A percentile compares a stretch with the other conserved stretches of the same genome.
These are phyloP conservation scores for Chiloscyllium punctatum DNA, from an alignment of 2,797 vertebrate species.

Conservation along the genomic window DNA sequence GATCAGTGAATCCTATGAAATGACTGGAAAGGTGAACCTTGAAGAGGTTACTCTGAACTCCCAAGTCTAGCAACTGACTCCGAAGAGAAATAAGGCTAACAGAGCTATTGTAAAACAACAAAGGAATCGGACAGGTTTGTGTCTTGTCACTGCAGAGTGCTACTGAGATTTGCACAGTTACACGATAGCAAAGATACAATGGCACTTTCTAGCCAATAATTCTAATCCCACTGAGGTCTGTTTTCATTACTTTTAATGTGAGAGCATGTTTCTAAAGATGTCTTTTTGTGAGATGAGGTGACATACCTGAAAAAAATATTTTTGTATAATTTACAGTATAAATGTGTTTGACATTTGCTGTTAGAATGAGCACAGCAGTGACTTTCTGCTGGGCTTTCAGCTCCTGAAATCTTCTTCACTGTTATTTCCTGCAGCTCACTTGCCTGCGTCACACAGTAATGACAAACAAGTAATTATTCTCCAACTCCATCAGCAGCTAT, in stretches of 20 bases:
- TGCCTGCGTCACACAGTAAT: neutral
- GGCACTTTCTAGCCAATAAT: neutral
- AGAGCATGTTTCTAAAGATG: neutral
- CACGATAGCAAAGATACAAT: neutral
- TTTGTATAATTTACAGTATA: neutral
- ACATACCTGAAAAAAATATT: neutral
- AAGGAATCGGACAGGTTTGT: neutral
- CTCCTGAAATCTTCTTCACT: neutral
- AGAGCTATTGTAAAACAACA: neutral
- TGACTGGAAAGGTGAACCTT: neutral
- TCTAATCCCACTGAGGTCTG: neutral
- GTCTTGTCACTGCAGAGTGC: neutral
- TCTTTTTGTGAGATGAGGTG: neutral
- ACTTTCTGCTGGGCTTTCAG: neutral
- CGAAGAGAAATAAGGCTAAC: neutral
- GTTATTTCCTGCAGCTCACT: neutral
- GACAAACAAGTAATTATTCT: neutral
- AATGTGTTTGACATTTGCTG: neutral
- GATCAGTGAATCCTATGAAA: neutral
- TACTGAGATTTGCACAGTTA: neutral
- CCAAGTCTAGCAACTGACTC: neutral
- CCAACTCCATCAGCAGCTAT: neutral
- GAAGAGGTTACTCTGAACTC: neutral
- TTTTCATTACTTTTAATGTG: neutral
- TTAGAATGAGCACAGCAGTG: neutral